Evolutionary conservation across 2,113 vertebrate species (phyloP).

Genomic region (Lagopus muta): DNA sequence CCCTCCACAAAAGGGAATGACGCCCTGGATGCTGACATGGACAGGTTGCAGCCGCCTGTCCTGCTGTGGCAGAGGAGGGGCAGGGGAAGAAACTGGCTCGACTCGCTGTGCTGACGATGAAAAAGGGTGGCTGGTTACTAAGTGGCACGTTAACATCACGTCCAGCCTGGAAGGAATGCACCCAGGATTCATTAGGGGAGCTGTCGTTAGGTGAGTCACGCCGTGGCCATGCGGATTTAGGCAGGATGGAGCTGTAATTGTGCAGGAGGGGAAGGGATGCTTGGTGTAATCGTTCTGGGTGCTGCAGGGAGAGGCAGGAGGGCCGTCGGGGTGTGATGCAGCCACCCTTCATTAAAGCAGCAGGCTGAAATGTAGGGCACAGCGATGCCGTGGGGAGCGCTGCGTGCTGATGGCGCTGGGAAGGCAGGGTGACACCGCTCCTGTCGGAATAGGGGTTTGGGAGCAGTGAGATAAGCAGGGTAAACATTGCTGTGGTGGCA

Average conservation of each 20-base stretch:
- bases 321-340: slow-evolving; percentile 13
- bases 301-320: background rate
- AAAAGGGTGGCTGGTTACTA: background rate
- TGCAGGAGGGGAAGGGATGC: background rate
- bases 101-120: background rate
- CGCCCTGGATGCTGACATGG: background rate
- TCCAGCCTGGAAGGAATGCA: slow-evolving; percentile 51
- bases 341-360: slow-evolving; percentile 44
- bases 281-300: slow-evolving; percentile 21
- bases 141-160: background rate
- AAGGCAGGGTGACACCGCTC: slow-evolving; percentile 65
- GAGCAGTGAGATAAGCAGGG: slow-evolving; percentile 20
- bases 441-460: background rate
- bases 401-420: background rate
- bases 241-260: slow-evolving; percentile 57
- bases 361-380: slow-evolving; percentile 38
- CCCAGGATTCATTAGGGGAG: slow-evolving; percentile 1
- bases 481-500: background rate
- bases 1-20: background rate
- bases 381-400: background rate
- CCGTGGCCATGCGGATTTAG: background rate
- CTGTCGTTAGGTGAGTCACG: slow-evolving; percentile 46
- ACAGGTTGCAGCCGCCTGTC: too few species aligned
- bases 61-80: background rate
- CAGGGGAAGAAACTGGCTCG: background rate